Conservation (phyloP, 2,113 vertebrate species). For the Corythoichthys haematopterus region DNA sequence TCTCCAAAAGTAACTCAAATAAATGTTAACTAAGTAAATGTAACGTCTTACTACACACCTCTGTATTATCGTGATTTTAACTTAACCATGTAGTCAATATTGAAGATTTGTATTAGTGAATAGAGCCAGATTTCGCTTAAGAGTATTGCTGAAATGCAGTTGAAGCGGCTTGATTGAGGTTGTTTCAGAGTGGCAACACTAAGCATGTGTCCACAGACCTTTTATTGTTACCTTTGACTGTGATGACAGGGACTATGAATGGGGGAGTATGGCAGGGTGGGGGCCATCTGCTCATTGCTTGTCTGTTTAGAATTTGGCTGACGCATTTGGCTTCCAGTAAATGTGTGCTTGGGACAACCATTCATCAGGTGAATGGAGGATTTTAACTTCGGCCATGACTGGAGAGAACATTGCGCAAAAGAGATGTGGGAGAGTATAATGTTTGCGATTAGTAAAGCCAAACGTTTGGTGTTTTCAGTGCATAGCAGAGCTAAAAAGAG, state of each 20-base stretch:
- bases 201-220: conserved; percentile 10
- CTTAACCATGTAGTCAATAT: not conserved
- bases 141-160: conserved; percentile 11
- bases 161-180: conserved; percentile 23
- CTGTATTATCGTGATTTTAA: too few relatives aligned
- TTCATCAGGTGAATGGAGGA: conserved; percentile 7
- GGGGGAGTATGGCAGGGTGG: not conserved
- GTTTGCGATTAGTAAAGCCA: not conserved
- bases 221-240: conserved; percentile 7
- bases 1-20: too few relatives aligned
- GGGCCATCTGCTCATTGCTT: not conserved
- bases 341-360: not conserved
- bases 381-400: not conserved
- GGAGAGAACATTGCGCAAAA: not conserved
- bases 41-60: too few relatives aligned
- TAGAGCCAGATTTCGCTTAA: not conserved
- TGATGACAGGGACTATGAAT: not conserved
- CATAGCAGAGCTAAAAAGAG: not conserved
- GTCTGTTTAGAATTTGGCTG: conserved; percentile 8
- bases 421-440: conserved; percentile 14
- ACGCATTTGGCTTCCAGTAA: conserved; percentile 3
- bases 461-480: not conserved
- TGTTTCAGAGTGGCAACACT: conserved; percentile 17
- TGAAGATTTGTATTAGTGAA: not conserved
- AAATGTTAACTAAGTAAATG: too few relatives aligned